Evolutionary conservation across 2,113 vertebrate species (phyloP), one percentile per base, ranked within the genome.

Genomic region (Hydropotes inermis): DNA sequence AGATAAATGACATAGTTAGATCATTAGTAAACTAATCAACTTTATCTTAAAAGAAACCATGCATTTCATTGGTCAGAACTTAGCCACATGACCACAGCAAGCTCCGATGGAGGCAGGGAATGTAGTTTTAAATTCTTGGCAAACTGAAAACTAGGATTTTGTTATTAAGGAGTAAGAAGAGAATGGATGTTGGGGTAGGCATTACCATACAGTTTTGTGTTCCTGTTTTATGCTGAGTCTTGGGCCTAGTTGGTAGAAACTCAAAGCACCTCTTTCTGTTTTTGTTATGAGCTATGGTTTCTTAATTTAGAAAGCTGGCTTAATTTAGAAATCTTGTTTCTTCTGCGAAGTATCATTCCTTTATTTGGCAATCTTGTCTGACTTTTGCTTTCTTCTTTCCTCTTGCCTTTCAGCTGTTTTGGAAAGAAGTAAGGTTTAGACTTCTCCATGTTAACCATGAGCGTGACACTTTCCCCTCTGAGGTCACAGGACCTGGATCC

Each of bases 391-490:
- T 95, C 81, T 91, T 52, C 52, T 86, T 98, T 98, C 91, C 91
- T 98, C 96, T 97, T 98, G 23, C 96, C 84, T 98, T 97, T 98
- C 98, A 99, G 99, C 97, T 99, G 85, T 96, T 97, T 98, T 98
- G 98, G 98, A 96, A 98, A 98, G 97, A 96, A 98, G 97, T 96
- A 89, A 95, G 91, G 94, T 98, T 97, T 98, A 98, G 98, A 96
- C 84, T 95, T 97, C 36, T 97, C 64, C 88, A 93, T 93, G 57
- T 97, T 98, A 98, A 96, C 98, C 98, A 99, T 99, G 99, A 99
- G 99, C 58, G 98, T 99, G 91, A 98, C 99, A 57, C 98, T 99
- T 95, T 99, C 99, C 6, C 99, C 99, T 3, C 98, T 99, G 97
- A 98, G 97, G 94, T 98, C 98, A 11, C 98, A 99, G 76, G 99